phyloP scores from a whole-genome alignment of 2,888 invertebrate species.

The Drosophila rellima region DNA sequence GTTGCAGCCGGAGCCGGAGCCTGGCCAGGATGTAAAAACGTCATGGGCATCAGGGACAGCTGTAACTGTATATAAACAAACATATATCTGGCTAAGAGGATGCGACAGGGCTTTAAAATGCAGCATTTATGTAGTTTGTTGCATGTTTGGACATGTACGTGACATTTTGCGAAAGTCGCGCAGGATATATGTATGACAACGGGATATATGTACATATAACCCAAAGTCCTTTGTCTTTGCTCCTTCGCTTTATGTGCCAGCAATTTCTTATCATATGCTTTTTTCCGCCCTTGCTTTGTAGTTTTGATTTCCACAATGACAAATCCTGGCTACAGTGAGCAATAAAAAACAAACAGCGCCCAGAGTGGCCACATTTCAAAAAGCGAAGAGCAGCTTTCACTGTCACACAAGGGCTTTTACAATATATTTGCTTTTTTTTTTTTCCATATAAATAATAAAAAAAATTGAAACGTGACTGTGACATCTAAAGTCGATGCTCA shows the following conservation, averaged over 20 bases:
- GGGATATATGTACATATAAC: conserved; percentile 1
- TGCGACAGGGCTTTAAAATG: conserved; percentile 54
- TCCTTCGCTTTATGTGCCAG: conserved; percentile 26
- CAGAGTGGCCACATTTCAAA: conserved; percentile 12
- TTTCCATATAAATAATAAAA: neutral
- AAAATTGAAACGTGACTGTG: neutral
- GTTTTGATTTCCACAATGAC: conserved; percentile 46
- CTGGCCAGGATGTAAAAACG: conserved; percentile 20
- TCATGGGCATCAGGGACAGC: conserved; percentile 27
- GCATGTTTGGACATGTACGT: conserved; percentile 73
- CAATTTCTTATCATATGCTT: conserved; percentile 17
- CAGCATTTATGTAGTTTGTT: conserved; percentile 71
- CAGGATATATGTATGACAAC: conserved; percentile 18
- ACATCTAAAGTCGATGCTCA: neutral
- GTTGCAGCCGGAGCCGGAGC: neutral
- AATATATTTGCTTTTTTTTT: neutral
- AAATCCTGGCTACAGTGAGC: conserved; percentile 26
- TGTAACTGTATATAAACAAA: conserved; percentile 13
- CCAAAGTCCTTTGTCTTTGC: conserved; percentile 32
- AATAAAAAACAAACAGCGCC: conserved; percentile 18
- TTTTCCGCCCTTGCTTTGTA: conserved; percentile 3
- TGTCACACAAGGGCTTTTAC: conserved; percentile 6
- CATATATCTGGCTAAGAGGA: neutral
- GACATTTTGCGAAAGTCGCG: conserved; percentile 67
- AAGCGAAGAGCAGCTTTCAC: conserved; percentile 1